phyloP scores from a whole-genome alignment of 2,888 invertebrate species.

The Drosophila barbarae region DNA sequence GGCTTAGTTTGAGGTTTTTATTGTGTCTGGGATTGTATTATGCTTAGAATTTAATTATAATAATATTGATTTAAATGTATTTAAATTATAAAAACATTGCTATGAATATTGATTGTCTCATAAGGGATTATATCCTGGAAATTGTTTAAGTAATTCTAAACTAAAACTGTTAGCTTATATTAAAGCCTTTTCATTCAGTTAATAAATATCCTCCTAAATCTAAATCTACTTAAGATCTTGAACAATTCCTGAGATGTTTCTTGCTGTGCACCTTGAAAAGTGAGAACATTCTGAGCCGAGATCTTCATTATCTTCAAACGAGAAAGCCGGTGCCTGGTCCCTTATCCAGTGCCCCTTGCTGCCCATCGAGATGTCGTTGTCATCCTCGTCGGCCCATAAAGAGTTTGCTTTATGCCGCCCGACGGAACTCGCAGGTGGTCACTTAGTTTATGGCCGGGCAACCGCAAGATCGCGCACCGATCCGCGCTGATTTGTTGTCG shows the following conservation, averaged over 20 bases:
- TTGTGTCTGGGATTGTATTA: too few relatives aligned
- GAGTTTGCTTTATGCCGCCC: constrained; percentile 57
- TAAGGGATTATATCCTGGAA: neutral
- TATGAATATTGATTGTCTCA: neutral
- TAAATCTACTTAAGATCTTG: neutral
- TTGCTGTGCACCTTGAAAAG: constrained; percentile 25
- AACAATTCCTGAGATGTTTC: neutral
- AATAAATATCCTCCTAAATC: too few relatives aligned
- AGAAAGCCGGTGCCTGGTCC: constrained; percentile 12
- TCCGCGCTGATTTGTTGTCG: constrained; percentile 61
- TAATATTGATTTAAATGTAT: too few relatives aligned
- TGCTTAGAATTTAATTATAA: neutral
- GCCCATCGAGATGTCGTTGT: constrained; percentile 36
- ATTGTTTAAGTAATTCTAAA: neutral
- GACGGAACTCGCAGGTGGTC: constrained; percentile 36
- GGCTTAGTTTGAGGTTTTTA: neutral
- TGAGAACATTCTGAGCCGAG: constrained; percentile 53
- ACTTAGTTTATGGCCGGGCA: constrained; percentile 56
- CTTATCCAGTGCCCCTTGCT: neutral
- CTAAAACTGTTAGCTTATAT: neutral
- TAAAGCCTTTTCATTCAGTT: neutral
- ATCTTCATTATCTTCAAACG: constrained; percentile 66
- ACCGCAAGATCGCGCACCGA: constrained; percentile 49
- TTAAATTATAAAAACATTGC: neutral
- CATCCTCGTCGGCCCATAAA: constrained; percentile 54